phyloP scores from a whole-genome alignment of 2,797 vertebrate species.

The Oreochromis grahami region DNA sequence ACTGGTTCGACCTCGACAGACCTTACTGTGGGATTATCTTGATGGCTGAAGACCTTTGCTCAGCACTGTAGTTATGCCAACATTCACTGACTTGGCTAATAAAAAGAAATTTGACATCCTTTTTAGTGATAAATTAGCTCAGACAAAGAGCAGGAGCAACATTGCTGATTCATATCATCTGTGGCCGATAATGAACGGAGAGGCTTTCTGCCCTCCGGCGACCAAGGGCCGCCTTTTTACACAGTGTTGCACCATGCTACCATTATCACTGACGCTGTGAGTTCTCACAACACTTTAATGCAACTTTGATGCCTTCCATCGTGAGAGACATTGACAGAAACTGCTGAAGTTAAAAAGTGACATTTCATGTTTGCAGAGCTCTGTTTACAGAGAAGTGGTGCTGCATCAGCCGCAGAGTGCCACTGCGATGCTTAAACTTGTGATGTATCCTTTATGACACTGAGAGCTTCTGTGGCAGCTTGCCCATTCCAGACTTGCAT shows the following conservation, averaged over 20 bases:
- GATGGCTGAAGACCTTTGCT: not conserved
- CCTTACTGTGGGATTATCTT: not conserved
- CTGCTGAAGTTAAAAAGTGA: constrained; percentile 23
- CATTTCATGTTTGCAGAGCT: constrained; percentile 19
- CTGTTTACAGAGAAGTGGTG: not conserved
- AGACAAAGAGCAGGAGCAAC: constrained; percentile 43
- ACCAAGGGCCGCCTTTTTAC: not conserved
- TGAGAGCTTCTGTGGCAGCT: constrained; percentile 65
- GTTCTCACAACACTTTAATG: constrained; percentile 1
- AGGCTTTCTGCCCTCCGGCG: not conserved
- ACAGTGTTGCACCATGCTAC: not conserved
- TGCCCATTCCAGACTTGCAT: constrained; percentile 32
- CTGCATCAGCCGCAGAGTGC: constrained; percentile 15
- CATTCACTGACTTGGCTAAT: not conserved
- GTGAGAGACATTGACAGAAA: not conserved
- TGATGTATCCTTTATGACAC: constrained; percentile 63
- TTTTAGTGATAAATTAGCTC: constrained; percentile 59
- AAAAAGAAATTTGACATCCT: constrained; percentile 48
- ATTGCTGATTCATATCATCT: constrained; percentile 32
- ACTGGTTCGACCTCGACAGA: not conserved
- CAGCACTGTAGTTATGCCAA: not conserved
- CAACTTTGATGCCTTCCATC: not conserved
- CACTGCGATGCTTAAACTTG: constrained; percentile 14
- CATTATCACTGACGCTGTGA: not conserved
- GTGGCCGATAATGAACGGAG: not conserved